Evolutionary conservation across 2,888 invertebrate species (phyloP), one percentile per base, ranked within the genome.

Genomic region (Latrodectus elegans): DNA sequence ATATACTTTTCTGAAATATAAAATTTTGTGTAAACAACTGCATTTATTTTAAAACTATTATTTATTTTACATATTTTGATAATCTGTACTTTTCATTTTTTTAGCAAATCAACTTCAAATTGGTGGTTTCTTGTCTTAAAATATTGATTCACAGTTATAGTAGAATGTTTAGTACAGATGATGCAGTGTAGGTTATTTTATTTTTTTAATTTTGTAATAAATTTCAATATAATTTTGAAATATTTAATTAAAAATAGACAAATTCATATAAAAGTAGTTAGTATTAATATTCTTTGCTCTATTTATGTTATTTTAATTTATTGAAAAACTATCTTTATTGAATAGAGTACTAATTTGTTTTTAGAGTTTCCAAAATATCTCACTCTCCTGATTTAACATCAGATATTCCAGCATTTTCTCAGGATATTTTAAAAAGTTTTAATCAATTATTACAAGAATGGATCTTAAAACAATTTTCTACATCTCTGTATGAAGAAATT

Each of bases 151-250:
- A 49, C 49, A 73, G 81, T 10, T 81, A 72, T 22, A 73, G 65
- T 77, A 80, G 67, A 77, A 26, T 71, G 14, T 10, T 55, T 17
- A 51, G 26, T 51, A 8, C 9, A 49, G 38, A 22, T 22, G 60
- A 82, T 60, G 55, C 65, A 64, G 52, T 77, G 81, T 87, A 72
- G 77, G 86, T 76, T 38, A 9, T 68, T n/a, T 76, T 10, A 14
- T 38, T 6, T 38, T 38, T 38, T 38, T 3, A 38, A 38, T 38
- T 3, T 38, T 6, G 38, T 2, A n/a, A n/a, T 38, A 38, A 38
- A 38, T 38, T 38, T 38, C 38, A 38, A 38, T 38, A 38, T 38
- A 38, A 38, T 38, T 38, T 4, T 38, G 4, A 38, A 38, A 38
- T 38, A 38, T 4, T 4, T 38, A 38, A 38, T 38, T 38, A 38